Evolutionary conservation across 1,140 invertebrate genomes (phyloP), one percentile per base, ranked within the genome.

Genomic region (Bombus confusus): DNA sequence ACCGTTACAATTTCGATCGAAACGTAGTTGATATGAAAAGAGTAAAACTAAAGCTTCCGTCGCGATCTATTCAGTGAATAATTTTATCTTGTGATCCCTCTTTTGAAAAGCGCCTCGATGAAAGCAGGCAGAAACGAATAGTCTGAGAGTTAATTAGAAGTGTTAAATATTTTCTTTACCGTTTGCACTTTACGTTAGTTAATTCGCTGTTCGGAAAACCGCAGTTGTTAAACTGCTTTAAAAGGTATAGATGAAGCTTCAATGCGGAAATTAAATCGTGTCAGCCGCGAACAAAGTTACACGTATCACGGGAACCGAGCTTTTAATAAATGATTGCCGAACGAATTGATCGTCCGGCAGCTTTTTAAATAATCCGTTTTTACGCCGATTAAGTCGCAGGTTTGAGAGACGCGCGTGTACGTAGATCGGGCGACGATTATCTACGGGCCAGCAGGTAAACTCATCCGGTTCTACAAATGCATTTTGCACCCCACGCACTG

Each of bases 401-500:
- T 69, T 77, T 80, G 43, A 66, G 69, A 22, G 71, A 57, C 37
- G 12, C 37, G 22, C 28, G 59, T 4, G 37, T 9, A 28, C 39
- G 39, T 81, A 47, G 43, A 75, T 71, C 72, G 31, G 18, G 37
- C 69, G 57, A 87, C 77, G 75, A 90, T 90, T 83, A 82, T 80
- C 43, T n/a, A 81, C 77, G 66, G 83, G 81, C 79, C 69, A 69
- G 82, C 76, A 87, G 88, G 71, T 87, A 69, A 78, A 81, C 82
- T 74, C 85, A 72, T 76, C 75, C 62, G 77, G 76, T 71, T 77
- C 85, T 91, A 89, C 91, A 91, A 90, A 90, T 90, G 89, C 88
- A 80, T 90, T 90, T 87, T 87, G 86, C 89, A 87, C 82, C 75
- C 82, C 71, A 73, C 74, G 80, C 74, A 80, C 34, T 79, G 84